Evolutionary conservation across 1,140 invertebrate species (phyloP).

Genomic region (Brachionus plicatilis): DNA sequence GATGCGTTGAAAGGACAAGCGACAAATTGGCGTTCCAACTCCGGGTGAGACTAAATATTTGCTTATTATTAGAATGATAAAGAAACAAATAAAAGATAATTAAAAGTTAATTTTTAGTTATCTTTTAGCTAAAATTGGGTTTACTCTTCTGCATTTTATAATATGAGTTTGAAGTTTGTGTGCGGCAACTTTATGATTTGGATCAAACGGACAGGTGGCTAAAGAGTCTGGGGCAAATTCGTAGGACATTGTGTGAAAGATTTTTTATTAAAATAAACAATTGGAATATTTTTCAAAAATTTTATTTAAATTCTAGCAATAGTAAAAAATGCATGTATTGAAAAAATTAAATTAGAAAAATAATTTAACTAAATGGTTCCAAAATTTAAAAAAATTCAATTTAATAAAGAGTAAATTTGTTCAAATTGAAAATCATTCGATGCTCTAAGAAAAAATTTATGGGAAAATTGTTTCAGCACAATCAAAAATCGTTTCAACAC

Average conservation of each 20-base stretch:
- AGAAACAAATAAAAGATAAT: not conserved
- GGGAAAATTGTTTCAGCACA: too few species aligned
- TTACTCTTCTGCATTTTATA: conserved; percentile 12
- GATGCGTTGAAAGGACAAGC: conserved; percentile 5
- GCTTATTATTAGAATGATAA: not conserved
- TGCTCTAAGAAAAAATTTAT: too few species aligned
- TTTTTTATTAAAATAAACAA: not conserved
- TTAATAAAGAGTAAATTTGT: too few species aligned
- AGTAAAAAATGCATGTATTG: not conserved
- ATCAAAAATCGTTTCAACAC: too few species aligned
- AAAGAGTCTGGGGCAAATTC: not conserved
- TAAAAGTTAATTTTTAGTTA: not conserved
- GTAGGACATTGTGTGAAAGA: not conserved
- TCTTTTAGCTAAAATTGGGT: not conserved
- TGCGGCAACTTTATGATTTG: not conserved
- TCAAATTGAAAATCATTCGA: too few species aligned
- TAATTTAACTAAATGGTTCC: not conserved
- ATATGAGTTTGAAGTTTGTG: not conserved
- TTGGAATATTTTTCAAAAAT: not conserved
- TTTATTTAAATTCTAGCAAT: not conserved
- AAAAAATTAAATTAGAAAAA: not conserved
- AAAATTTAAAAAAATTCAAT: not conserved
- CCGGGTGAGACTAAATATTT: not conserved
- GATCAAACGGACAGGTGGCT: not conserved
- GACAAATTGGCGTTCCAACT: not conserved